phyloP scores from a whole-genome alignment of 2,797 vertebrate species.

The Alfaro cultratus region DNA sequence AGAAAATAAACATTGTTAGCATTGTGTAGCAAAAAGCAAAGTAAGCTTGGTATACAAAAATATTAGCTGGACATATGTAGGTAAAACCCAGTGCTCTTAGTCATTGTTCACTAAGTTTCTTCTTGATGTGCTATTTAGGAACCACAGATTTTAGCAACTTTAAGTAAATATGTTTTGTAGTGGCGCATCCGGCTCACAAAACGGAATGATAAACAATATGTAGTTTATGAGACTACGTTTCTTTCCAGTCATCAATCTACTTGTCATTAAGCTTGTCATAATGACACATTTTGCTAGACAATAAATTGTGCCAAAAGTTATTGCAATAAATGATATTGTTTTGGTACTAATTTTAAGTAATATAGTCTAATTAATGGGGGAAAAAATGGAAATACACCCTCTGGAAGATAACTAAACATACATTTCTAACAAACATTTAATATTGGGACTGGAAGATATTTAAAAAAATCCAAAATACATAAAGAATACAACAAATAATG shows the following conservation, averaged over 20 bases:
- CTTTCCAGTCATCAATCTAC: neutral
- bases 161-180: neutral
- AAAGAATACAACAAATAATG: too few relatives aligned
- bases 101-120: neutral
- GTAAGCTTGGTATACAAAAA: slow-evolving; percentile 6
- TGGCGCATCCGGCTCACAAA: fast-evolving
- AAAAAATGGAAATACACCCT: too few relatives aligned
- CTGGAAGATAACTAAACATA: too few relatives aligned
- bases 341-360: too few relatives aligned
- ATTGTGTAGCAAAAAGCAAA: slow-evolving; percentile 36
- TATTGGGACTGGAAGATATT: too few relatives aligned
- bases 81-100: neutral
- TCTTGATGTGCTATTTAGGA: neutral
- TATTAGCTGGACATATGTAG: neutral
- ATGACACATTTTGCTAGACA: too few relatives aligned
- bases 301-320: too few relatives aligned
- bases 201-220: neutral
- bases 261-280: neutral
- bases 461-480: too few relatives aligned
- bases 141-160: neutral
- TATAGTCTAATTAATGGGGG: too few relatives aligned
- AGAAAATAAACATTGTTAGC: slow-evolving; percentile 66
- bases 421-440: too few relatives aligned
- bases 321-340: too few relatives aligned
- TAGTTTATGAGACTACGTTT: neutral